Conservation (phyloP, 1,140 invertebrate genomes). For the Bombus affinis region DNA sequence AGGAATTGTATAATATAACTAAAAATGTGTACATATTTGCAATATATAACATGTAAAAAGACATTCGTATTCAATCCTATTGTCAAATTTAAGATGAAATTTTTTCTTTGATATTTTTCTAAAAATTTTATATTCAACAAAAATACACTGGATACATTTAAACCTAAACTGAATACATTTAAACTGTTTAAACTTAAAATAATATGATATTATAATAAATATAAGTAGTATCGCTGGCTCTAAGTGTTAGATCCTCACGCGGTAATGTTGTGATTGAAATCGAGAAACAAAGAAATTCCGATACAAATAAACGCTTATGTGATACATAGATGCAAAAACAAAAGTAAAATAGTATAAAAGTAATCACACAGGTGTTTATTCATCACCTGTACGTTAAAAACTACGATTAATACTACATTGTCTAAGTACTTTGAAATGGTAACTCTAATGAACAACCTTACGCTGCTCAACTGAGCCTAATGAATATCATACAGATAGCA, state of each 20-base stretch:
- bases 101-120: constrained; percentile 28
- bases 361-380: constrained; percentile 20
- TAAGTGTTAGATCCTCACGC: constrained; percentile 12
- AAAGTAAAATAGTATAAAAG: constrained; percentile 43
- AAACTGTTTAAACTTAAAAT: constrained; percentile 38
- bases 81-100: not conserved
- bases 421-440: constrained; percentile 62
- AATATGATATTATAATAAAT: constrained; percentile 56
- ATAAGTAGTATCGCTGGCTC: constrained; percentile 36
- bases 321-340: constrained; percentile 11
- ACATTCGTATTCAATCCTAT: not conserved
- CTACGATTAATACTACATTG: constrained; percentile 59
- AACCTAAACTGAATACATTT: constrained; percentile 36
- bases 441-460: constrained; percentile 60
- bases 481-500: constrained; percentile 37
- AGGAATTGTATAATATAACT: not conserved
- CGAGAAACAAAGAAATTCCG: constrained; percentile 84
- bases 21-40: not conserved
- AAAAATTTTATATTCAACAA: constrained; percentile 65
- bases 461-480: constrained; percentile 40
- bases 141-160: constrained; percentile 49
- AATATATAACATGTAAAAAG: not conserved
- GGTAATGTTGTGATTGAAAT: constrained; percentile 14
- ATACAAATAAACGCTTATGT: constrained; percentile 78
- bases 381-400: constrained; percentile 32